Base-by-base conservation (phyloP, 2,113 vertebrate species). In the Dunckerocampus dactyliophorus region DNA sequence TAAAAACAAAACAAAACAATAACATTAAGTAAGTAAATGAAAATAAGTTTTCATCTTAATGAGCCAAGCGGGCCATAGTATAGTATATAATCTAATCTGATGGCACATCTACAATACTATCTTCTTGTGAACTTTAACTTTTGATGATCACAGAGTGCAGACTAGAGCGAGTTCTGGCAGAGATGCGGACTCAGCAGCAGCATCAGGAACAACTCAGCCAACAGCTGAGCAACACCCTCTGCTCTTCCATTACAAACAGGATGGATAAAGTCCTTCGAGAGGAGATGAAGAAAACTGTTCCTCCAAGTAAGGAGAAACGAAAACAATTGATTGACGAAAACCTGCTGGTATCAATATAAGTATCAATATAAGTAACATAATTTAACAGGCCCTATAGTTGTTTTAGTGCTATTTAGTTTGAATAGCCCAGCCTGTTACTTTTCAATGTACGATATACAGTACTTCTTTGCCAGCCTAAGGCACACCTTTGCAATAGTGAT, bases 281-380 rank as follows among this genome's bases (percentile, higher is more conserved):
- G 0, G 97, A 99, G 75, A 93, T 98, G 86, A 98, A 98, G 88
- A 99, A 95, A 83, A 92, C 90, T 0, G 82, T 98, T n/a, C 94
- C 96, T 13, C 93, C 91, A n/a, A 93, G 97, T 99, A 89, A 93
- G 94, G 85, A 59, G 8, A 6, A 22, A 2, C 15, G 11, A 28
- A 64, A 46, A 13, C 57, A 62, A 22, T 16, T 39, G 37, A 43
- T 43, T 2, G 19, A 16, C 21, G 15, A 56, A 37, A 39, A 39
- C 11, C 51, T 39, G 10, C 37, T 39, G 37, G 1, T 39, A 12
- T 39, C 19, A 28, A 53, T 31, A 47, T 14, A n/a, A 47, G 8
- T 37, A 37, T 8, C 34, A 37, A n/a, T n/a, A n/a, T n/a, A n/a
- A n/a, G n/a, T n/a, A n/a, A 28, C 3, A 28, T 28, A 2, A 28